These are phyloP conservation scores for Telmatochromis sp. DNA, from an alignment of 2,113 vertebrate species.

Conservation along the genomic window DNA sequence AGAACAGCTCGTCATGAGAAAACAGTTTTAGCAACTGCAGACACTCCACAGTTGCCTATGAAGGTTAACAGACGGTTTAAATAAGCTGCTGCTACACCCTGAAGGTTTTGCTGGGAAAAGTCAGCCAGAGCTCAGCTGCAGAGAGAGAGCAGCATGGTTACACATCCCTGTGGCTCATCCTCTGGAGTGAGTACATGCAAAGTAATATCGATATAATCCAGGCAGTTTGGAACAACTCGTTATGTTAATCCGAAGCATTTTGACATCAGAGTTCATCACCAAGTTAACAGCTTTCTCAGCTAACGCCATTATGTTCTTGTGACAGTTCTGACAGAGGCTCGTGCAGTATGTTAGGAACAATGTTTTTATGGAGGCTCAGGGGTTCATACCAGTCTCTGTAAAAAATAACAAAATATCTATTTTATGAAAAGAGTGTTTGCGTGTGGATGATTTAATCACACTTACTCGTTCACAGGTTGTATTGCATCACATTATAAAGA, in stretches of 20 bases:
- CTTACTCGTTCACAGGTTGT: neutral
- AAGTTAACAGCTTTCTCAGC: neutral
- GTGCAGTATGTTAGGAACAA: neutral
- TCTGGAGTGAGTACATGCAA: neutral
- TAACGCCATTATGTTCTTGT: neutral
- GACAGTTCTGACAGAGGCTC: neutral
- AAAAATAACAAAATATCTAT: neutral
- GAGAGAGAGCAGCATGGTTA: neutral
- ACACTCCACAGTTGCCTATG: neutral
- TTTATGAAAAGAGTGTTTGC: fast-evolving
- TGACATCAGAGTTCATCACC: neutral
- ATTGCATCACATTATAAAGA: neutral
- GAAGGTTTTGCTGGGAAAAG: neutral
- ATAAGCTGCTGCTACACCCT: neutral
- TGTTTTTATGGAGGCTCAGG: neutral
- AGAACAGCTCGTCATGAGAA: neutral
- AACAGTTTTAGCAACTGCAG: neutral
- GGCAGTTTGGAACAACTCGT: neutral
- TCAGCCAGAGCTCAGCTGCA: neutral
- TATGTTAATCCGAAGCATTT: neutral
- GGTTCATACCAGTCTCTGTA: neutral
- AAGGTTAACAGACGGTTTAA: neutral
- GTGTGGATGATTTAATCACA: neutral
- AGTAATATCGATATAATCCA: neutral
- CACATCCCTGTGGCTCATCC: neutral